These are phyloP conservation scores for Camelus dromedarius DNA, from an alignment of 2,113 vertebrate species.

Conservation along the genomic window DNA sequence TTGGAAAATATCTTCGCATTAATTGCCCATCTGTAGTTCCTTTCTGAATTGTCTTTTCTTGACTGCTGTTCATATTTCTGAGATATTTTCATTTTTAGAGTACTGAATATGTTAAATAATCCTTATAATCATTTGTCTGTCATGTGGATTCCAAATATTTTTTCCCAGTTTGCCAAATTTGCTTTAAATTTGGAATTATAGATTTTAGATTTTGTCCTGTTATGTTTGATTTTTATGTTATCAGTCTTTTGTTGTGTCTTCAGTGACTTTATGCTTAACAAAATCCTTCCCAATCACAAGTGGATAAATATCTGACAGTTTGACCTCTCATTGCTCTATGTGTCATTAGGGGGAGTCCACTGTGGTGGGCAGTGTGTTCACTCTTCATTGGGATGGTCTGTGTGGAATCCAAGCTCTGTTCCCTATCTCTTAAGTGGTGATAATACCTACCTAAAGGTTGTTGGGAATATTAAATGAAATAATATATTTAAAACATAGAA, in stretches of 20 bases:
- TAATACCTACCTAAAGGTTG: neutral
- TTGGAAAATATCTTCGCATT: neutral
- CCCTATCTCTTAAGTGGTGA: neutral
- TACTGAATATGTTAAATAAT: neutral
- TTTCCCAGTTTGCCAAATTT: neutral
- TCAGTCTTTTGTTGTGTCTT: neutral
- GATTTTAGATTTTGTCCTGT: neutral
- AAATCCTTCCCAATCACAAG: neutral
- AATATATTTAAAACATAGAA: neutral
- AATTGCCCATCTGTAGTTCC: neutral
- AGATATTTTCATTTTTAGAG: slow-evolving; percentile 4
- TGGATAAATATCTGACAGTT: neutral
- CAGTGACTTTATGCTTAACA: neutral
- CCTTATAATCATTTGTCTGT: neutral
- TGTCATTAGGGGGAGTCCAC: neutral
- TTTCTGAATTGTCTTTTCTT: neutral
- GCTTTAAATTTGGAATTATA: slow-evolving; percentile 19
- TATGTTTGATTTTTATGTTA: neutral
- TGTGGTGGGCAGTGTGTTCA: fast-evolving
- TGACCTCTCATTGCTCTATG: neutral
- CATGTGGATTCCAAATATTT: neutral
- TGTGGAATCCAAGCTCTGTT: neutral
- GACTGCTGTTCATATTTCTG: neutral
- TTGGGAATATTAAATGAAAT: neutral
- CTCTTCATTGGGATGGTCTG: neutral